A percentile compares a stretch with the other conserved stretches of the same genome.
phyloP scores from a whole-genome alignment of 1,140 invertebrate genomes.

The Drosophila malerkotliana region DNA sequence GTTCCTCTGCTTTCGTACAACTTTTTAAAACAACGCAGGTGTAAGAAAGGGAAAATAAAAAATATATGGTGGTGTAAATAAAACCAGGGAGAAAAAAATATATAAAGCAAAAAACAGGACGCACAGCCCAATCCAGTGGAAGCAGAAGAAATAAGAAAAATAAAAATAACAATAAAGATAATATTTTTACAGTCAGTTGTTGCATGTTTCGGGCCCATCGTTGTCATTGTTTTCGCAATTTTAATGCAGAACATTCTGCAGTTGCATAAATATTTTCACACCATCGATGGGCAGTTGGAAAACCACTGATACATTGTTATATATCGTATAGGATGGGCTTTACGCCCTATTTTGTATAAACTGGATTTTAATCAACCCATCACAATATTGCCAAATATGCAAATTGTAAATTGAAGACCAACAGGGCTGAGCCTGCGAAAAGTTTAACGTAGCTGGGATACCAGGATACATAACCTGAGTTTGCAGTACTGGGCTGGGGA shows the following conservation, averaged over 20 bases:
- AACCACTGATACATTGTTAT: background rate
- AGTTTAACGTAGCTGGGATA: background rate
- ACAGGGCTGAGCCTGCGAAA: constrained; percentile 1
- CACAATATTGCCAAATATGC: constrained; percentile 51
- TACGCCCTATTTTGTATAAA: constrained; percentile 18
- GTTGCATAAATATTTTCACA: constrained; percentile 59
- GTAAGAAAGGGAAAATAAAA: constrained; percentile 8
- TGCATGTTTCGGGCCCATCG: constrained; percentile 17
- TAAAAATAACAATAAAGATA: constrained; percentile 61
- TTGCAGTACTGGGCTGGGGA: background rate
- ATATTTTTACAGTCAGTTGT: constrained; percentile 62
- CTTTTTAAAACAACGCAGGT: constrained; percentile 50
- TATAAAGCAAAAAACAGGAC: constrained; percentile 12
- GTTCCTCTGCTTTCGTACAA: constrained; percentile 43
- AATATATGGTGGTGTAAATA: constrained; percentile 29
- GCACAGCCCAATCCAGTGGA: constrained; percentile 6
- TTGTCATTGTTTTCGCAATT: constrained; percentile 41
- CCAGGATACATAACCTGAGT: background rate
- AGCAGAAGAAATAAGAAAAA: constrained; percentile 35
- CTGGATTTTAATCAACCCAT: constrained; percentile 51
- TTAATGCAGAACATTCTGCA: constrained; percentile 61
- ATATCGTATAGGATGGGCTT: background rate
- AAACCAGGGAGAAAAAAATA: constrained; percentile 28
- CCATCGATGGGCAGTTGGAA: background rate
- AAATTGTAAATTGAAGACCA: constrained; percentile 41